phyloP scores from a whole-genome alignment of 2,113 vertebrate genomes.

The Sinocyclocheilus anshuiensis region DNA sequence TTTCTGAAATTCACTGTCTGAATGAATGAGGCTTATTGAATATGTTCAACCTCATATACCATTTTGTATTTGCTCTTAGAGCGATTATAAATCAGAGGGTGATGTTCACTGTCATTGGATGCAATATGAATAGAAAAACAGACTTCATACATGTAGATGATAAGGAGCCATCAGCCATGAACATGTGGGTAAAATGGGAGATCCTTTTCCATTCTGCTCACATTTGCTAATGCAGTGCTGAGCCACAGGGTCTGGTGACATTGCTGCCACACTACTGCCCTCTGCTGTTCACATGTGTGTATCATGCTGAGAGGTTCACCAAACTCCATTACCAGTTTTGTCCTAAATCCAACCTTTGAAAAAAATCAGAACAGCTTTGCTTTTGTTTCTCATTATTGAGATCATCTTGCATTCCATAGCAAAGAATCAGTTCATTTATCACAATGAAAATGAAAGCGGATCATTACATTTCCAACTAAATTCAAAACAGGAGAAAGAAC shows the following conservation, averaged over 20 bases:
- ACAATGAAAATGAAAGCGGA: slow-evolving; percentile 11
- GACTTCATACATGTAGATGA: background rate
- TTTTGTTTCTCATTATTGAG: slow-evolving; percentile 19
- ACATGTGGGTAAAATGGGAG: slow-evolving; percentile 12
- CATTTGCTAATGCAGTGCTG: background rate
- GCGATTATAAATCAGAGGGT: background rate
- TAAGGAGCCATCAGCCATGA: background rate
- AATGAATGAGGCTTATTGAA: background rate
- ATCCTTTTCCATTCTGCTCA: slow-evolving; percentile 16
- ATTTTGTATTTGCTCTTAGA: background rate
- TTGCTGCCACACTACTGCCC: slow-evolving; percentile 76
- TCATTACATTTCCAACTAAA: slow-evolving; percentile 22
- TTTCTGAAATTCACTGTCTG: background rate
- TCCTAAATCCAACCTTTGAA: background rate
- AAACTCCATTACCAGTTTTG: background rate
- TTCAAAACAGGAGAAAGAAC: background rate
- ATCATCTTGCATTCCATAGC: background rate
- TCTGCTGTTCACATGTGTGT: slow-evolving; percentile 68
- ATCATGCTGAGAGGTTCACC: background rate
- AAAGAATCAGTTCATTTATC: slow-evolving; percentile 8
- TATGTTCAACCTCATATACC: background rate
- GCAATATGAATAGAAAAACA: background rate
- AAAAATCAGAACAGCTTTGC: background rate
- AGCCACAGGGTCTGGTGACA: slow-evolving; percentile 29
- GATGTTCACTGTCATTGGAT: background rate